Evolutionary conservation across 2,113 vertebrate species (phyloP), one percentile per base, ranked within the genome.

Genomic region (Egretta garzetta): DNA sequence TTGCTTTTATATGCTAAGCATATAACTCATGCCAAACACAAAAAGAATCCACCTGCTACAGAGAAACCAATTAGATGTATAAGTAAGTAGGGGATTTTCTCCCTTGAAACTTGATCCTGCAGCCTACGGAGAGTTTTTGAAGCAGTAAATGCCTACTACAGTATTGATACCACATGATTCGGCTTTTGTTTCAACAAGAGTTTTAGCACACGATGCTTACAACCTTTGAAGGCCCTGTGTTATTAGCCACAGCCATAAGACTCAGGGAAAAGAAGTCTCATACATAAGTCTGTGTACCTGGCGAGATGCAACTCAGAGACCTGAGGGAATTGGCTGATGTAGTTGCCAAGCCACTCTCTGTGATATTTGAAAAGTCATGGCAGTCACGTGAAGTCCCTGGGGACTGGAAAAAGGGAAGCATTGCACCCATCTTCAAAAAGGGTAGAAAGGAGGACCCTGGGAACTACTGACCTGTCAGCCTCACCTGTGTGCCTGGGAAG

Each of bases 11-110:
- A 90, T 53, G 21, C 47, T 67, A 62, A 79, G 19, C 13, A 11
- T 53, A 9, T 53, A 86, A 73, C 8, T 82, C 50, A 74, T 49
- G 70, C 32, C 84, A 85, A 96, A 71, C 58, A 64, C 41, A 70
- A n/a, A 71, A 93, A 37, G 19, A 60, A 64, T 75, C 47, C 80
- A 96, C 93, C 92, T 96, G 88, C 86, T 87, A 67, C 27, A 89
- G 24, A 58, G 58, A 87, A 97, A 89, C 13, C 24, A 85, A 64
- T 72, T 60, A 49, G 43, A 59, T 35, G 16, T 22, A 30, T 12
- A 60, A 79, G 35, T 30, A 70, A 88, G 39, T 8, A 37, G 9
- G 27, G 33, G 39, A 76, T 86, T 93, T 90, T 66, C 30, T 90
- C 28, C 58, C 67, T 73, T 80, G 76, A 90, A 90, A 85, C n/a